Percentiles rank a stretch among this genome's conserved stretches.
Evolutionary conservation across 2,797 vertebrate species (phyloP).

Genomic region (Hypotaenidia okinawae): DNA sequence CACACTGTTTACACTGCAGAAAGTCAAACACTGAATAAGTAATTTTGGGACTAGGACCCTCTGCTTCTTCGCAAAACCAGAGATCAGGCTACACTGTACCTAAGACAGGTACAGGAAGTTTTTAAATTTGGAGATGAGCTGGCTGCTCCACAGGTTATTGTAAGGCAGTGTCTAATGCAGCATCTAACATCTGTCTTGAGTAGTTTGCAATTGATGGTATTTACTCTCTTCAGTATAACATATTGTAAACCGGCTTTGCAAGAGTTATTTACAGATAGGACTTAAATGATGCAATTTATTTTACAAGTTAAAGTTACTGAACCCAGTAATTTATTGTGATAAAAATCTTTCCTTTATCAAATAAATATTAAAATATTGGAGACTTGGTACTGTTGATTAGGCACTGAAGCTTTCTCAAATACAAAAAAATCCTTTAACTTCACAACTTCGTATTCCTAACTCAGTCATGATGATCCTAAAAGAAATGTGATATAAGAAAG

Average conservation of each 20-base stretch:
- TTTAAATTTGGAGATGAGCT: slow-evolving; percentile 3
- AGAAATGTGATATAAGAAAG: neutral
- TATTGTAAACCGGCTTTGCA: slow-evolving; percentile 25
- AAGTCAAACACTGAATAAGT: neutral
- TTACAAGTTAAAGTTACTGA: slow-evolving; percentile 24
- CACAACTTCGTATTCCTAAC: neutral
- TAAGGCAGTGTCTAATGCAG: neutral
- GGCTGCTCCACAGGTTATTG: neutral
- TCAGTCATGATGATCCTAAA: neutral
- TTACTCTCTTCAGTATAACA: slow-evolving; percentile 18
- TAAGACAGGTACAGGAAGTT: neutral
- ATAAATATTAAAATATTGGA: neutral
- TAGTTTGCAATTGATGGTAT: neutral
- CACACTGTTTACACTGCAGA: neutral
- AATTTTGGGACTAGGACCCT: neutral
- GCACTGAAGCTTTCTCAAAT: neutral
- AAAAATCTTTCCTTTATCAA: slow-evolving; percentile 23
- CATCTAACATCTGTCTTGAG: neutral
- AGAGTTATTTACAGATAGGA: slow-evolving; percentile 43
- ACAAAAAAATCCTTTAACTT: neutral
- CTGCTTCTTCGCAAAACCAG: neutral
- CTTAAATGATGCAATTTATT: slow-evolving; percentile 34
- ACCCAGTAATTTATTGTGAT: neutral
- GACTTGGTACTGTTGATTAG: neutral
- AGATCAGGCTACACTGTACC: neutral